A percentile compares a stretch with the other conserved stretches of the same genome.
Evolutionary conservation across 2,888 invertebrate species (phyloP).

Genomic region (Zygothrica quintamaculata): DNA sequence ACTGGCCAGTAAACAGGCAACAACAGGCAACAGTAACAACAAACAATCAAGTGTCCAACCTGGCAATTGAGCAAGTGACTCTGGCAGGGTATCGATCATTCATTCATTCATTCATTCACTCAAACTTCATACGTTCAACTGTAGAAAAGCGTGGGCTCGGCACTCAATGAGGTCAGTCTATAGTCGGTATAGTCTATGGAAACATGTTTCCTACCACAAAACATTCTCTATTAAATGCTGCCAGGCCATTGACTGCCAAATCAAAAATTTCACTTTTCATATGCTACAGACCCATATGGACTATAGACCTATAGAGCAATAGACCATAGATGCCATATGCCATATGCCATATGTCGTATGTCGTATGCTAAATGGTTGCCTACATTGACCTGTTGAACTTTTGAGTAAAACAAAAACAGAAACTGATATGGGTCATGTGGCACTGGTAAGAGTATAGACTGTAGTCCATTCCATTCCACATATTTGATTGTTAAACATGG

Average conservation of each 20-base stretch:
- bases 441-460: slow-evolving; percentile 51
- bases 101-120: slow-evolving; percentile 41
- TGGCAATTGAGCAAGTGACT: slow-evolving; percentile 50
- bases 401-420: slow-evolving; percentile 32
- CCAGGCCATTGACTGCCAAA: slow-evolving; percentile 44
- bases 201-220: slow-evolving; percentile 39
- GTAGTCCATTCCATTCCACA: slow-evolving; percentile 51
- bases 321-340: slow-evolving; percentile 5
- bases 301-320: too few relatives aligned
- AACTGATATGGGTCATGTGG: slow-evolving; percentile 66
- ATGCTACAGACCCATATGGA: too few relatives aligned
- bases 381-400: slow-evolving; percentile 67
- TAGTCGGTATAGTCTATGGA: slow-evolving; percentile 3
- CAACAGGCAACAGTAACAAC: slow-evolving; percentile 13
- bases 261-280: slow-evolving; percentile 69
- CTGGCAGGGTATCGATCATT: slow-evolving; percentile 63
- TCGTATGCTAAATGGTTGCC: slow-evolving; percentile 46
- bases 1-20: slow-evolving; percentile 24
- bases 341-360: slow-evolving; percentile 27
- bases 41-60: slow-evolving; percentile 52
- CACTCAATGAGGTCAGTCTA: slow-evolving; percentile 57
- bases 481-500: slow-evolving; percentile 75
- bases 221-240: slow-evolving; percentile 16
- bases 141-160: slow-evolving; percentile 54
- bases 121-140: slow-evolving; percentile 19